A percentile compares a stretch with the other conserved stretches of the same genome.
These are phyloP conservation scores for Gymnocypris eckloni DNA, from an alignment of 2,797 vertebrate species.

Conservation along the genomic window DNA sequence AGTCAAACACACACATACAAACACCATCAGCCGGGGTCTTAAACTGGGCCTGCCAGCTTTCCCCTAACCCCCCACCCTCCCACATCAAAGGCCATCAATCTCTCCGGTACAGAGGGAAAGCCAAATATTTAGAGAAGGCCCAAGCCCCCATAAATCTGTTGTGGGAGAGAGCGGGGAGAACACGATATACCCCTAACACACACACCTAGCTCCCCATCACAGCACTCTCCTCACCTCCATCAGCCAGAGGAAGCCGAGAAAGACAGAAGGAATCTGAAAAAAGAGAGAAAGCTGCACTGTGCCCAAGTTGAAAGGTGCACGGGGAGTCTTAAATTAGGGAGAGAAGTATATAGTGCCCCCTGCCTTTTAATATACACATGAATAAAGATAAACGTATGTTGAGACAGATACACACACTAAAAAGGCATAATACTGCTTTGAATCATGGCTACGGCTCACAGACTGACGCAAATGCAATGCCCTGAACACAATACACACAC, in stretches of 20 bases:
- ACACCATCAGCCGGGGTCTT: conserved; percentile 52
- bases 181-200: conserved; percentile 73
- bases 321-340: conserved; percentile 38
- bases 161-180: conserved; percentile 74
- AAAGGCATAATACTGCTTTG: conserved; percentile 55
- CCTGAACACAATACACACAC: conserved; percentile 35
- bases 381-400: conserved; percentile 49
- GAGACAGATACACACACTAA: conserved; percentile 47
- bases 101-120: conserved; percentile 82
- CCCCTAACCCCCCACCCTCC: conserved; percentile 63
- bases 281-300: conserved; percentile 14
- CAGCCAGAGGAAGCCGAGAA: conserved; percentile 65
- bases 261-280: background rate
- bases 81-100: conserved; percentile 85
- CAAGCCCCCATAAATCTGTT: conserved; percentile 84
- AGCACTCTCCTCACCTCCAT: conserved; percentile 72
- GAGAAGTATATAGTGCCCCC: conserved; percentile 57
- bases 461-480: conserved; percentile 35
- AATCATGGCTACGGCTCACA: conserved; percentile 50
- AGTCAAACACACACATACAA: conserved; percentile 38
- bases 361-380: conserved; percentile 53
- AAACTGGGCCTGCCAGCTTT: conserved; percentile 65
- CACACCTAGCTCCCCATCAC: conserved; percentile 67
- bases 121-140: conserved; percentile 86
- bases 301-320: conserved; percentile 22